Evolutionary conservation across 2,113 vertebrate species (phyloP).

Genomic region (Tachycineta bicolor): DNA sequence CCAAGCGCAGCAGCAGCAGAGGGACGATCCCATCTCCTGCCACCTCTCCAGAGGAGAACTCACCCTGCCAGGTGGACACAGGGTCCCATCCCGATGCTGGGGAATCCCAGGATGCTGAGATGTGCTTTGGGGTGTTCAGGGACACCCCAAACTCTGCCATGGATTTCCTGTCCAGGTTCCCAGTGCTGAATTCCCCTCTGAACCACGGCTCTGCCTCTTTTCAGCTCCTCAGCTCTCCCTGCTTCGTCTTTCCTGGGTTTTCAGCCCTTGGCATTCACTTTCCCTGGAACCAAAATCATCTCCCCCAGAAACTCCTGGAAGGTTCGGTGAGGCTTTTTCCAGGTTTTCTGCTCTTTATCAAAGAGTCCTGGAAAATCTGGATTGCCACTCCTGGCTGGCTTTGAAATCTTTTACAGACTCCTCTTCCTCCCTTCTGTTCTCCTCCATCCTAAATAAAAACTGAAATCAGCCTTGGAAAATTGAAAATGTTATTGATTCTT

Average conservation of each 20-base stretch:
- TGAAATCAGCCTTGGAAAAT: not conserved
- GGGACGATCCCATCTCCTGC: too few relatives aligned
- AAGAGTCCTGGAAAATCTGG: not conserved
- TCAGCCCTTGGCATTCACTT: not conserved
- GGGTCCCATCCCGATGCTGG: rapidly evolving
- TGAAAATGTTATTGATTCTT: not conserved
- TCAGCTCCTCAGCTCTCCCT: not conserved
- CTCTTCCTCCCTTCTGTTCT: not conserved
- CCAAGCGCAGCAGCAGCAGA: not conserved
- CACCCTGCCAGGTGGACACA: not conserved
- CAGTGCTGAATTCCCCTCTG: not conserved
- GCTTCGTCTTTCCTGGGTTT: not conserved
- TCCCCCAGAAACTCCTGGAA: not conserved
- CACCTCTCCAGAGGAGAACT: too few relatives aligned
- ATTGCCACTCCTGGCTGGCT: not conserved
- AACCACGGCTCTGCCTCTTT: not conserved
- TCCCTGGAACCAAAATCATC: not conserved
- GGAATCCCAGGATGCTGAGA: not conserved
- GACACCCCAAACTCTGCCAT: not conserved
- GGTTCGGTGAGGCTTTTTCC: not conserved
- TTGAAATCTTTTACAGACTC: not conserved
- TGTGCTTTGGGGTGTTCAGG: not conserved
- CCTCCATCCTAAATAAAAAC: not conserved
- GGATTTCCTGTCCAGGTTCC: not conserved
- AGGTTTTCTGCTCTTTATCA: not conserved